phyloP scores from a whole-genome alignment of 2,888 invertebrate genomes.

The Drosophila lacicola region DNA sequence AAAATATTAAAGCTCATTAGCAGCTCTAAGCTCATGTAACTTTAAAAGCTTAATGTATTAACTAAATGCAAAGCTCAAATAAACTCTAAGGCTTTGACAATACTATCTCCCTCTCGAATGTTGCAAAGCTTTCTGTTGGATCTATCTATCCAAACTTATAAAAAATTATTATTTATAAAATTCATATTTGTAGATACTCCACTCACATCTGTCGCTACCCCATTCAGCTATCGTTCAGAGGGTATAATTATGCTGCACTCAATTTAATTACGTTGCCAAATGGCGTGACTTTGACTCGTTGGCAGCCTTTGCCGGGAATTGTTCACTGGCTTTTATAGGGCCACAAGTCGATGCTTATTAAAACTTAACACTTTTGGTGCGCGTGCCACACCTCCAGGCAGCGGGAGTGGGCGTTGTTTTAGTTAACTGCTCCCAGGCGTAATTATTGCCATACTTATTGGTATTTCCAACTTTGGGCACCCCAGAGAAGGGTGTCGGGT shows the following conservation, averaged over 20 bases:
- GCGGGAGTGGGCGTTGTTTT: constrained; percentile 26
- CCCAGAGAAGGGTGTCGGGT: neutral
- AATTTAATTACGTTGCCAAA: constrained; percentile 74
- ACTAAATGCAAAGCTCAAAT: too few relatives aligned
- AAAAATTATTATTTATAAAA: too few relatives aligned
- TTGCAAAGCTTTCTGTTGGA: too few relatives aligned
- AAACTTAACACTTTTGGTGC: constrained; percentile 61
- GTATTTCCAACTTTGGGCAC: constrained; percentile 7
- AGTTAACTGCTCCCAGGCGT: constrained; percentile 20
- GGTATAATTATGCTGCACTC: constrained; percentile 71
- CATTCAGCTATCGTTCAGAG: neutral
- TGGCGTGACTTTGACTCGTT: constrained; percentile 51
- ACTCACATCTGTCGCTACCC: neutral
- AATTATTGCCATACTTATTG: constrained; percentile 33
- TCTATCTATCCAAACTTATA: neutral
- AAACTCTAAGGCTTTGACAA: too few relatives aligned
- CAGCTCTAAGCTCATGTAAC: too few relatives aligned
- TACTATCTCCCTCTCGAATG: too few relatives aligned
- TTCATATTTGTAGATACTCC: neutral
- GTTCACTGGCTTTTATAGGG: constrained; percentile 51
- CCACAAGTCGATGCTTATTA: constrained; percentile 70
- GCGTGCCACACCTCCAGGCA: constrained; percentile 17
- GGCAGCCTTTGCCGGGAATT: constrained; percentile 16
- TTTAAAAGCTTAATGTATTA: too few relatives aligned
- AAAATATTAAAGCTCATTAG: too few relatives aligned